Percentiles rank a stretch among this genome's conserved stretches.
These are phyloP conservation scores for Micrasema longulum DNA, from an alignment of 1,140 invertebrate genomes.

Conservation along the genomic window DNA sequence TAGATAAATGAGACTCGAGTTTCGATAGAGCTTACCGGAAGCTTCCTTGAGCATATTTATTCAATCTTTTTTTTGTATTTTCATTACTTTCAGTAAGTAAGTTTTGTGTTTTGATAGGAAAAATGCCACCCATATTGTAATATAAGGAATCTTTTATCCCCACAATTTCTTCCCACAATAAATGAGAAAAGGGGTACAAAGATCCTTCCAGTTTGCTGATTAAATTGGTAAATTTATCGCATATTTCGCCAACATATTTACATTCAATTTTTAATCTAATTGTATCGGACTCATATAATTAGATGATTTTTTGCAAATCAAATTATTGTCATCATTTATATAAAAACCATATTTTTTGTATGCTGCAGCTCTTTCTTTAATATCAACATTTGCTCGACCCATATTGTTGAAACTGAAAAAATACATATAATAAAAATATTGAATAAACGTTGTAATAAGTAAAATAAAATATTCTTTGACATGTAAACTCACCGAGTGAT, in stretches of 20 bases:
- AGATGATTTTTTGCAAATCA: slow-evolving; percentile 30
- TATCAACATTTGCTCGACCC: slow-evolving; percentile 34
- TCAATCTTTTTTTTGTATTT: neutral
- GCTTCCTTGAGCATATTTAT: neutral
- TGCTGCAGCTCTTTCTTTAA: slow-evolving; percentile 42
- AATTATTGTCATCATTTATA: slow-evolving; percentile 39
- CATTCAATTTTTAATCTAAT: slow-evolving; percentile 39
- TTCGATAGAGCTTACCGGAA: neutral
- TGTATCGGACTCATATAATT: slow-evolving; percentile 34
- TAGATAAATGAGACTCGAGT: slow-evolving; percentile 2
- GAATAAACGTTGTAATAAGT: slow-evolving; percentile 1
- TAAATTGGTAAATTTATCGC: slow-evolving; percentile 39
- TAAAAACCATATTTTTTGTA: slow-evolving; percentile 42
- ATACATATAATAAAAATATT: slow-evolving; percentile 1
- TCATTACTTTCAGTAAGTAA: neutral
- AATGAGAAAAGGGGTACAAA: slow-evolving; percentile 39
- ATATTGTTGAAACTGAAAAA: no score
- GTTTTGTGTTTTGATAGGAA: neutral
- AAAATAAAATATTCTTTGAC: neutral
- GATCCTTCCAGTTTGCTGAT: slow-evolving; percentile 31
- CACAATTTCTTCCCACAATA: slow-evolving; percentile 41
- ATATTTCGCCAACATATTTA: slow-evolving; percentile 39
- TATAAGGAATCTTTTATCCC: slow-evolving; percentile 9
- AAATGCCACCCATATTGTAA: slow-evolving; percentile 1
- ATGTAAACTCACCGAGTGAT: neutral